Evolutionary conservation across 2,888 invertebrate species (phyloP).

Genomic region (Fragum sueziense): DNA sequence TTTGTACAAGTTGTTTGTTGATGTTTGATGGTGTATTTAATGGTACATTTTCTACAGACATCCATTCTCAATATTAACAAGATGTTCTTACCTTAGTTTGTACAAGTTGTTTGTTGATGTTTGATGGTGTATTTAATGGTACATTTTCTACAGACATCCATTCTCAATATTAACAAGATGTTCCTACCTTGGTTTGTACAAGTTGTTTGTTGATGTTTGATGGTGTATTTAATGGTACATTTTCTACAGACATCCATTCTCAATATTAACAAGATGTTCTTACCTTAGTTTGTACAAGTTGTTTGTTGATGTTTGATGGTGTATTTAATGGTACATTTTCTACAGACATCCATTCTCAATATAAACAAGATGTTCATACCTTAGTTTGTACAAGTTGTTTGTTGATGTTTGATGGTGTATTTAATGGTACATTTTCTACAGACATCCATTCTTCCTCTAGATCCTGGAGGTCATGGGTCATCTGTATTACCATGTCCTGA

Average conservation of each 20-base stretch:
- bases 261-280: no score
- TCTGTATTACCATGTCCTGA: slow-evolving; percentile 89
- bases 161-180: no score
- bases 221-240: slow-evolving; percentile 91
- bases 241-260: slow-evolving; percentile 90
- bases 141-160: slow-evolving; percentile 91
- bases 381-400: slow-evolving; percentile 85
- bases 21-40: slow-evolving; percentile 92
- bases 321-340: slow-evolving; percentile 92
- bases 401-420: slow-evolving; percentile 91
- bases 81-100: slow-evolving; percentile 64
- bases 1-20: slow-evolving; percentile 86
- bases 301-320: slow-evolving; percentile 91
- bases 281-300: slow-evolving; percentile 83
- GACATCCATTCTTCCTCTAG: slow-evolving; percentile 91
- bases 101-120: slow-evolving; percentile 88
- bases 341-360: slow-evolving; percentile 90
- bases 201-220: slow-evolving; percentile 91
- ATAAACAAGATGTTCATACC: no score
- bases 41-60: slow-evolving; percentile 90
- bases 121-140: slow-evolving; percentile 92
- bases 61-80: slow-evolving; percentile 85
- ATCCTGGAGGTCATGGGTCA: slow-evolving; percentile 86
- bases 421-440: slow-evolving; percentile 91
- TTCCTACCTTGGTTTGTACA: no score